Evolutionary conservation across 2,797 vertebrate species (phyloP).

Genomic region (Rhinatrema bivittatum): DNA sequence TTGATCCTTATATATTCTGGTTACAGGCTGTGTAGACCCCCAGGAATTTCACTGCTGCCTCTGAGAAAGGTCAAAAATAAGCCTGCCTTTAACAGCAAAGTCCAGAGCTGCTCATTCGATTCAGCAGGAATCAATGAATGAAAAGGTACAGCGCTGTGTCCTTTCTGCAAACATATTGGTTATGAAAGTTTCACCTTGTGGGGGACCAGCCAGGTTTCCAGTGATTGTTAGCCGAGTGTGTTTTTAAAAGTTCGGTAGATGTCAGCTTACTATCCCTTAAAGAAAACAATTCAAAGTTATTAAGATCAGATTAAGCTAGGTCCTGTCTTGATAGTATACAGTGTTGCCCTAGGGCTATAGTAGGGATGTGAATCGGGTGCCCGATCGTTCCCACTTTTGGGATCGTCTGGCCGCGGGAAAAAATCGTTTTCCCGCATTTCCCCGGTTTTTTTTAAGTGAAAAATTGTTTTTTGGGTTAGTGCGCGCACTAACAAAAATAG

Average conservation of each 20-base stretch:
- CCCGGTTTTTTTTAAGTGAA: no score
- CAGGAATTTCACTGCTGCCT: not conserved
- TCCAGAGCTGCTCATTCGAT: no score
- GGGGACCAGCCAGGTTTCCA: constrained; percentile 35
- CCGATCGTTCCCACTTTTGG: no score
- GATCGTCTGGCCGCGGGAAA: no score
- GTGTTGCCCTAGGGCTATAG: no score
- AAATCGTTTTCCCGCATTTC: no score
- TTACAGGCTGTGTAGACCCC: constrained; percentile 9
- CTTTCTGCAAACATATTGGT: constrained; percentile 8
- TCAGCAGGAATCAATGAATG: constrained; percentile 6
- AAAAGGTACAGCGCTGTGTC: constrained; percentile 3
- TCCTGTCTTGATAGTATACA: constrained; percentile 39
- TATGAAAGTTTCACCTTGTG: constrained; percentile 23
- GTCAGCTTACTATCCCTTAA: constrained; percentile 43
- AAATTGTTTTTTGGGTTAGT: no score
- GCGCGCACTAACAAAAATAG: no score
- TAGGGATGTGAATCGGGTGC: no score
- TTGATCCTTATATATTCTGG: constrained; percentile 3
- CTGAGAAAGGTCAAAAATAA: not conserved
- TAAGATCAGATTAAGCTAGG: constrained; percentile 43
- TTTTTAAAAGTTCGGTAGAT: constrained; percentile 28
- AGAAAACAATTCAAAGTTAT: constrained; percentile 47
- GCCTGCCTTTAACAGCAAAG: no score
- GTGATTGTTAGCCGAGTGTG: constrained; percentile 14